Evolutionary conservation across 1,140 invertebrate genomes (phyloP).

Genomic region (Triops cancriformis): DNA sequence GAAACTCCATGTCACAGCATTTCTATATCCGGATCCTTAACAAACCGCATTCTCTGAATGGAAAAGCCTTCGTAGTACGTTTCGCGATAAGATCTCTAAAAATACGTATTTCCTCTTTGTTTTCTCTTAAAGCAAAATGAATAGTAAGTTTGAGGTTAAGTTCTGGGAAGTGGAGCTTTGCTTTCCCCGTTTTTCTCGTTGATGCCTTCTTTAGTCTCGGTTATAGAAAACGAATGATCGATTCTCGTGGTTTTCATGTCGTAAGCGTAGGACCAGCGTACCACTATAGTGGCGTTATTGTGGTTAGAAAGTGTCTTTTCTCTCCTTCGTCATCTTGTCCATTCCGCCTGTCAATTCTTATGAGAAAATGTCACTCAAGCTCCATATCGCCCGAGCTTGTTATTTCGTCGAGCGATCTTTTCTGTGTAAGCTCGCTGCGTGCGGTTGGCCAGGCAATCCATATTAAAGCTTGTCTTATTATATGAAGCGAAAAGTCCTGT

Average conservation of each 20-base stretch:
- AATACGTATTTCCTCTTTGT: background rate
- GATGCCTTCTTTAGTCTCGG: background rate
- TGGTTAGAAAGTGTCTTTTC: background rate
- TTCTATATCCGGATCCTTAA: no score
- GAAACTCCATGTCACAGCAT: no score
- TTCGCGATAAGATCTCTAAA: no score
- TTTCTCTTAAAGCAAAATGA: background rate
- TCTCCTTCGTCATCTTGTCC: background rate
- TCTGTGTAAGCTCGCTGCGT: background rate
- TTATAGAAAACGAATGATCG: slow-evolving; percentile 6
- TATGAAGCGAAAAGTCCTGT: background rate
- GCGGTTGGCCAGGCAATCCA: background rate
- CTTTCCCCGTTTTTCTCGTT: background rate
- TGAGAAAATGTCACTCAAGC: background rate
- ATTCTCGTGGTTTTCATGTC: background rate
- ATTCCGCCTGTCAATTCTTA: slow-evolving; percentile 9
- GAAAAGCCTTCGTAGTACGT: no score
- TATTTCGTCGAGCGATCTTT: background rate
- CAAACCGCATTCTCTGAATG: no score
- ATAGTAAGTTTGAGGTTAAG: background rate
- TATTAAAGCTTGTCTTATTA: slow-evolving; percentile 1
- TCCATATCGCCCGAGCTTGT: background rate
- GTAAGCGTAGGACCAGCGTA: background rate
- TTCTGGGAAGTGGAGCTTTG: background rate
- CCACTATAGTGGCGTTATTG: background rate